Base-by-base conservation (phyloP, 2,888 invertebrate species). In the Hyppa rectilinea region DNA sequence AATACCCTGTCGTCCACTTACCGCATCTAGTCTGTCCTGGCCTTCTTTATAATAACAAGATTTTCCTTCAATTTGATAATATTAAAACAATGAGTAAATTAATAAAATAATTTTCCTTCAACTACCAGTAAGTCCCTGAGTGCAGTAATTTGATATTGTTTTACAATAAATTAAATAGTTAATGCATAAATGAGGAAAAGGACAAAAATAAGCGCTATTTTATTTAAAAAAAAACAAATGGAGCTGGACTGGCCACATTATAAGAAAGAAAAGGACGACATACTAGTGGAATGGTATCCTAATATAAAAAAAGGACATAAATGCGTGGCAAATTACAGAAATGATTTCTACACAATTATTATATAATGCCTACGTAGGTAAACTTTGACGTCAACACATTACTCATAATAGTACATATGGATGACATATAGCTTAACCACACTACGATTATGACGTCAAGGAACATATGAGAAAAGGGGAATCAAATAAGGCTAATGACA, bases 401-500 rank as follows among this genome's bases (percentile, higher is more conserved):
- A 68, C 34, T 45, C 81, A 63, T 50, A 14, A 23, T 29, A 67
- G 7, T 17, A 34, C 23, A 36, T 47, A 53, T 49, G 45, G 2
- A 52, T 7, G 23, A 52, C 26, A 36, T 61, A 29, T 34, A 45
- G 2, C 12, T 60, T 29, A 60, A 81, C 77, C 81, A 55, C 81
- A 77, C 5, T 17, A 40, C 6, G 7, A 36, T 43, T 36, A 36
- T 60, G 62, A 77, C 78, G 71, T 60, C 53, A 81, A 68, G 6
- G 45, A 17, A 34, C 23, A 34, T 10, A 36, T 36, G 55, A 26
- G n/a, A 75, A 67, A 58, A 14, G 3, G 47, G 45, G 4, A 47
- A 49, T 53, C 31, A n/a, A 50, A 12, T 31, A 49, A 75, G 1
- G 34, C 67, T 50, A 60, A 29, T 75, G 66, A 75, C 59, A 45